Evolutionary conservation across 2,113 vertebrate genomes (phyloP).

Genomic region (Hippopotamus amphibius): DNA sequence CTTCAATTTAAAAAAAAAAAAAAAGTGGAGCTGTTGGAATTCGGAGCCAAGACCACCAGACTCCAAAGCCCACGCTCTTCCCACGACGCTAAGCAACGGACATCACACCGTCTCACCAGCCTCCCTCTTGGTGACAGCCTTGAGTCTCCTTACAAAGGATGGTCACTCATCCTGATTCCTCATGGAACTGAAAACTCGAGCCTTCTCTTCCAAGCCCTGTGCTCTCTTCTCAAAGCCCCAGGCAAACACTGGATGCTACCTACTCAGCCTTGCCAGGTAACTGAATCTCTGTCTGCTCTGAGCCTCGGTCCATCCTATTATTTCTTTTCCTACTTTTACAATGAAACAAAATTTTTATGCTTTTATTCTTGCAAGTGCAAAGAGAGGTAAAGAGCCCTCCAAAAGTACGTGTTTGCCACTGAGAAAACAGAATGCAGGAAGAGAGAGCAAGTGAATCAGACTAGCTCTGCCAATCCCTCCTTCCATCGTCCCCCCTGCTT

Average conservation of each 20-base stretch:
- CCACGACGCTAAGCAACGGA: rapidly evolving
- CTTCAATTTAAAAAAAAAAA: not conserved
- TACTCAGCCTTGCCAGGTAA: rapidly evolving
- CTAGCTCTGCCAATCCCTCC: rapidly evolving
- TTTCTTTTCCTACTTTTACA: not conserved
- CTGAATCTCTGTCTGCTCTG: not conserved
- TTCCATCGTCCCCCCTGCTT: not conserved
- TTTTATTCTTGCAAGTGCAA: not conserved
- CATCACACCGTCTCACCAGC: rapidly evolving
- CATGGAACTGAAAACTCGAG: rapidly evolving
- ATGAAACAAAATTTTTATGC: not conserved
- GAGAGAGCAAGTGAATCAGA: rapidly evolving
- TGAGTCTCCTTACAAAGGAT: not conserved
- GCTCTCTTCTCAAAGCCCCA: not conserved
- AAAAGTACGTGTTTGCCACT: not conserved
- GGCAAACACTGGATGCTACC: rapidly evolving
- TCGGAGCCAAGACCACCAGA: rapidly evolving
- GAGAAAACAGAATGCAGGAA: not conserved
- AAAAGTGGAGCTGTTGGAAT: not conserved
- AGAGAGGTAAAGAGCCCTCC: not conserved
- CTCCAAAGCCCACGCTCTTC: not conserved
- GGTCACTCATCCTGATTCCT: not conserved
- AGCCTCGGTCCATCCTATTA: not conserved
- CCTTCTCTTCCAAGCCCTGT: not conserved
- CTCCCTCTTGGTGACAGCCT: not conserved